Base-by-base conservation (phyloP, 2,113 vertebrate genomes). In the Petromus typicus region DNA sequence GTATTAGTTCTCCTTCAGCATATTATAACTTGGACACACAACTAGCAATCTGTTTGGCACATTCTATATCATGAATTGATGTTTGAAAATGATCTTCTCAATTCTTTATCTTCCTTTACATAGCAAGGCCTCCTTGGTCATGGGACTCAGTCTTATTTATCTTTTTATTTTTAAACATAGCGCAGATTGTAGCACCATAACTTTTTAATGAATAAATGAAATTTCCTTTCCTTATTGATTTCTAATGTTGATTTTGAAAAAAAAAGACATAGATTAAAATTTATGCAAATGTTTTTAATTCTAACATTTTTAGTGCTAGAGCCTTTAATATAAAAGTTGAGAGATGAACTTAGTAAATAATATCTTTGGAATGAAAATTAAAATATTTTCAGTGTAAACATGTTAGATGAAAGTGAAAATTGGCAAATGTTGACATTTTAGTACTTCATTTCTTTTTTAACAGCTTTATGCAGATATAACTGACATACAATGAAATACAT, bases 321-420 rank as follows among this genome's bases (percentile, higher is more conserved):
- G 23, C 75, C 30, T 73, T 93, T 69, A 82, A 27, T 95, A 14
- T 69, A 8, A 82, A 75, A 85, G 81, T n/a, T 87, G 75, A 79
- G 76, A 71, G 37, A n/a, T 61, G 37, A 75, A 54, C 34, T 54
- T 64, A 23, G 17, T 32, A 64, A 88, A 7, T 67, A 54, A 11
- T 87, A 48, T 76, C 3, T 61, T 81, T 86, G 17, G 57, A 64
- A 56, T 45, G 32, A 80, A 84, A 94, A 67, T n/a, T 51, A 80
- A 78, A 79, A 63, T 25, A 57, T 86, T 90, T 92, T 86, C 10
- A 75, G 23, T 79, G 2, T 78, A 59, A 73, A 76, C n/a, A 13
- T 43, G 2, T 63, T 94, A 86, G 89, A 56, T 89, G 14, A 25
- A 91, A 61, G 27, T 81, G 64, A 93, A 95, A 75, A 81, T 71